Evolutionary conservation across 2,113 vertebrate genomes (phyloP).

Genomic region (Ceyx margarethae): DNA sequence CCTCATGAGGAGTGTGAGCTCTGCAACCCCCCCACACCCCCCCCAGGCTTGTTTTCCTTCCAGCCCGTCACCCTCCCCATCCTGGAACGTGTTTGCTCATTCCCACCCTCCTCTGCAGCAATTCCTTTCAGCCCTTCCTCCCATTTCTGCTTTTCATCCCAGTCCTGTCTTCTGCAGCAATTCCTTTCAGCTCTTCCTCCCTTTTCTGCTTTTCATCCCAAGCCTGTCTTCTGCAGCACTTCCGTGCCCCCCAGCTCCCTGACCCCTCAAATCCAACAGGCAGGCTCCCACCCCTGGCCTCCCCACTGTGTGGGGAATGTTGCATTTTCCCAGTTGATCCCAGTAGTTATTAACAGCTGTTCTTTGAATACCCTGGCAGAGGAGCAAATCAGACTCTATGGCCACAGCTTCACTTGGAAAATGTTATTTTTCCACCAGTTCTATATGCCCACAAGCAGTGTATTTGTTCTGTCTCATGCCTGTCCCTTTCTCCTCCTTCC

Average conservation of each 20-base stretch:
- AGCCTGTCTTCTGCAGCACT: background rate
- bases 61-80: background rate
- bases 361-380: background rate
- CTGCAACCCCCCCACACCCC: background rate
- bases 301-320: background rate
- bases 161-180: background rate
- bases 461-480: background rate
- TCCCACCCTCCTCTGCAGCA: background rate
- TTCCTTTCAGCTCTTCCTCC: background rate
- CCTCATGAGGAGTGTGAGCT: rapidly evolving
- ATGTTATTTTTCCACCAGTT: background rate
- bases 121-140: background rate
- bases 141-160: background rate
- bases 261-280: background rate
- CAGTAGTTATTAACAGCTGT: background rate
- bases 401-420: background rate
- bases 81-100: background rate
- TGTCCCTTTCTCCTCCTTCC: background rate
- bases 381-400: background rate
- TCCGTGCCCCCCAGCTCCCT: background rate
- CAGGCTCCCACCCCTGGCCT: background rate
- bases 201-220: background rate
- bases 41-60: background rate
- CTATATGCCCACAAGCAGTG: background rate
- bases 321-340: background rate